These are phyloP conservation scores for Protodeltote pygarga DNA, from an alignment of 2,888 invertebrate genomes.

Conservation along the genomic window DNA sequence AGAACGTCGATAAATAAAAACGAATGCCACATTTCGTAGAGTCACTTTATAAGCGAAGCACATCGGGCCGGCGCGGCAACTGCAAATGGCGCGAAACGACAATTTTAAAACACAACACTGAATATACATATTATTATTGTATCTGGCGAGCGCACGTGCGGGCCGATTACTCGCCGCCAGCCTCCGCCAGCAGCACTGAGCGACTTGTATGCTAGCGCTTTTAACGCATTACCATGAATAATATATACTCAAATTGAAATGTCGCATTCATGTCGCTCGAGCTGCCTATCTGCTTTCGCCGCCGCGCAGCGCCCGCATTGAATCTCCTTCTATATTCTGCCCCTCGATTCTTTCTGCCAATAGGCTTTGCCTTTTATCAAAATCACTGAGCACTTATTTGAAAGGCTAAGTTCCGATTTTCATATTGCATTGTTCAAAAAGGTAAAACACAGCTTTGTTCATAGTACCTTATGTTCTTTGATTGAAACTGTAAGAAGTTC, in stretches of 20 bases:
- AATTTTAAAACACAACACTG: conserved; percentile 84
- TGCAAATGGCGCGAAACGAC: conserved; percentile 84
- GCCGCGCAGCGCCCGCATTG: conserved; percentile 50
- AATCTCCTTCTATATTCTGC: conserved; percentile 74
- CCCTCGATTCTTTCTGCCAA: conserved; percentile 72
- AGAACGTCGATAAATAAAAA: conserved; percentile 71
- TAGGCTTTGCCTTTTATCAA: conserved; percentile 79
- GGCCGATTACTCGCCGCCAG: conserved; percentile 76
- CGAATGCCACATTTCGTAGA: conserved; percentile 68
- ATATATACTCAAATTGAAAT: conserved; percentile 86
- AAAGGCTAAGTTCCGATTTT: conserved; percentile 53
- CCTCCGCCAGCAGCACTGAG: conserved; percentile 63
- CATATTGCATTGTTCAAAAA: conserved; percentile 35
- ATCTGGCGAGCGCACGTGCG: conserved; percentile 78
- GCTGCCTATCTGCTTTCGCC: conserved; percentile 75
- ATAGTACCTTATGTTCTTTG: not conserved
- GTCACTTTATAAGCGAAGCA: conserved; percentile 81
- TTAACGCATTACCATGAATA: conserved; percentile 87
- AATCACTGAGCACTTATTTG: conserved; percentile 64
- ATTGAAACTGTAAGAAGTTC: conserved; percentile 5
- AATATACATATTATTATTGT: conserved; percentile 77
- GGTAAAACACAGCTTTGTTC: conserved; percentile 9
- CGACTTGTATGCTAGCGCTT: conserved; percentile 81
- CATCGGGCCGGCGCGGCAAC: conserved; percentile 71
- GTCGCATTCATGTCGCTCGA: conserved; percentile 83